Percentiles rank a stretch among this genome's conserved stretches.
These are phyloP conservation scores for Callithrix jacchus DNA, from an alignment of 2,113 vertebrate species.

Conservation along the genomic window DNA sequence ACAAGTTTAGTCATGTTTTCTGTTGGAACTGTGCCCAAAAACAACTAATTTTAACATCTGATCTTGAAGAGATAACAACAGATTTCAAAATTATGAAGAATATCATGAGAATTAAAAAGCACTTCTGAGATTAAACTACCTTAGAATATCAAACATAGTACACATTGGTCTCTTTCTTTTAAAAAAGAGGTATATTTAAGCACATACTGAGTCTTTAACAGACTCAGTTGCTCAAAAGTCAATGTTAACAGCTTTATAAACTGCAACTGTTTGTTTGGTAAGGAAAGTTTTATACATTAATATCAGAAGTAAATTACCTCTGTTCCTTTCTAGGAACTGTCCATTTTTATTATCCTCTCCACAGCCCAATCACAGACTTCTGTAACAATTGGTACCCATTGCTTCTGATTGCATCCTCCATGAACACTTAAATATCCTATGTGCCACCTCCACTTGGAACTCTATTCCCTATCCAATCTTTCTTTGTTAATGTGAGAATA, in stretches of 20 bases:
- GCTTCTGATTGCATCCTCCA: neutral
- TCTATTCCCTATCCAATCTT: neutral
- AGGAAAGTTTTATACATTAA: neutral
- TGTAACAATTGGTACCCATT: neutral
- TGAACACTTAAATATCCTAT: neutral
- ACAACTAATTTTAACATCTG: neutral
- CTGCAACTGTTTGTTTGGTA: neutral
- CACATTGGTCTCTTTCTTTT: neutral
- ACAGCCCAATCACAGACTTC: neutral
- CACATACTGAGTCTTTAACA: neutral
- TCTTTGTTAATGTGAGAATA: slow-evolving; percentile 16
- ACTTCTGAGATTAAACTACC: neutral
- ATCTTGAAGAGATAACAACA: slow-evolving; percentile 40
- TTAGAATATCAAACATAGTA: neutral
- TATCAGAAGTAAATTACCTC: neutral
- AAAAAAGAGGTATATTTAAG: neutral
- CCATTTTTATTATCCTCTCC: neutral
- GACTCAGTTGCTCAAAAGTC: neutral
- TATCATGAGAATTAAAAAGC: neutral
- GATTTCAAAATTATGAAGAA: neutral
- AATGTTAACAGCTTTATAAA: neutral
- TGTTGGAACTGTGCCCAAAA: slow-evolving; percentile 21
- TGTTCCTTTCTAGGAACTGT: neutral
- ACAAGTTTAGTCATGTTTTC: slow-evolving; percentile 44
- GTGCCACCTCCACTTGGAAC: neutral